Conservation (phyloP, 92 coral and sea anemone genomes). For the Actinostola sp. region DNA sequence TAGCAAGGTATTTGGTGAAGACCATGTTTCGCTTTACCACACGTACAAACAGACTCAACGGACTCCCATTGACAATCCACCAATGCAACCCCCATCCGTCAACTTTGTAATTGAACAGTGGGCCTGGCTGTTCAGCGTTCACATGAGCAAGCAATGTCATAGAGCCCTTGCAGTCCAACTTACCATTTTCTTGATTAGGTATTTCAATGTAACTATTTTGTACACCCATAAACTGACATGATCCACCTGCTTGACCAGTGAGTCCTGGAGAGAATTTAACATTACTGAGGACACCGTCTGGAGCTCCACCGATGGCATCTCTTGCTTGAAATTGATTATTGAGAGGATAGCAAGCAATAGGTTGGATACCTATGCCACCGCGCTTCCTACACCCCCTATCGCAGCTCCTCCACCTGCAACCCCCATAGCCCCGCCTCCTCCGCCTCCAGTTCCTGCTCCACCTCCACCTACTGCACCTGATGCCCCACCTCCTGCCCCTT, state of each 20-base stretch:
- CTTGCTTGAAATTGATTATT: conserved; percentile 44
- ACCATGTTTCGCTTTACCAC: conserved; percentile 41
- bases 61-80: conserved; percentile 41
- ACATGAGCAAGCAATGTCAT: conserved; percentile 55
- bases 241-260: conserved; percentile 32
- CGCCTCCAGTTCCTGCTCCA: conserved; percentile 23
- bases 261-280: conserved; percentile 52
- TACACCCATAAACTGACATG: conserved; percentile 52
- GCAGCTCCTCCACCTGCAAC: conserved; percentile 20
- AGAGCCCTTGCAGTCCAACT: conserved; percentile 44
- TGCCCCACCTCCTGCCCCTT: background rate
- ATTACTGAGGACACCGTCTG: conserved; percentile 25
- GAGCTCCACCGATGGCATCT: conserved; percentile 56
- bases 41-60: conserved; percentile 58
- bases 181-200: conserved; percentile 43
- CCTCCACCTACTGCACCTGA: conserved; percentile 29
- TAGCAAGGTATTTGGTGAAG: conserved; percentile 32
- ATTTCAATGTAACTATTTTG: conserved; percentile 63
- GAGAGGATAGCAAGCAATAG: conserved; percentile 60
- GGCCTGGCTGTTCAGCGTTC: conserved; percentile 56
- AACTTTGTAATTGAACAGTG: conserved; percentile 55
- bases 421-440: conserved; percentile 3
- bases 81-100: conserved; percentile 69
- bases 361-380: no score
- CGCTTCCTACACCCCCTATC: background rate